Conservation (phyloP, 2,888 invertebrate genomes). For the Blastobasis lacticolella region DNA sequence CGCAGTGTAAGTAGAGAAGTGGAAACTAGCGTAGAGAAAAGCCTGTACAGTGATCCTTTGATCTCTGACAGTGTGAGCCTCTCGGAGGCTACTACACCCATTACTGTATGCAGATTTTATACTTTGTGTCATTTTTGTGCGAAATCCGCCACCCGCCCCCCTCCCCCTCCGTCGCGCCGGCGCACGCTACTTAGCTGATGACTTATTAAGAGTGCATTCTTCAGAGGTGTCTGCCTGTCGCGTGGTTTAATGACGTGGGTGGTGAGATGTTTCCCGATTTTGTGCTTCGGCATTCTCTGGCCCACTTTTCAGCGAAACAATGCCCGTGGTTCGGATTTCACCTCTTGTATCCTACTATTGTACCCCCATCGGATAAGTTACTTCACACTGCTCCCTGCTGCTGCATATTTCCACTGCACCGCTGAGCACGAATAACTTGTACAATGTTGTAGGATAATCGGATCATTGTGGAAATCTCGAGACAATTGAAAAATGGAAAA, state of each 20-base stretch:
- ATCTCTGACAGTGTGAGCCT: slow-evolving; percentile 50
- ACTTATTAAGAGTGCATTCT: slow-evolving; percentile 74
- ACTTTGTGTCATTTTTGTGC: slow-evolving; percentile 70
- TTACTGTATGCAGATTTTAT: slow-evolving; percentile 71
- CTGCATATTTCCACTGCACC: too few relatives aligned
- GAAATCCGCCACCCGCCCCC: slow-evolving; percentile 29
- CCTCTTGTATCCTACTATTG: not conserved
- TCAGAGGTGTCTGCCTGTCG: slow-evolving; percentile 70
- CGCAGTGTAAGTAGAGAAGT: slow-evolving; percentile 4
- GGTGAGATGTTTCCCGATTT: slow-evolving; percentile 43
- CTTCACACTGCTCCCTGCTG: too few relatives aligned
- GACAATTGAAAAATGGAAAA: too few relatives aligned
- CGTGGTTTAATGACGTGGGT: slow-evolving; percentile 66
- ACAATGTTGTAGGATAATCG: too few relatives aligned
- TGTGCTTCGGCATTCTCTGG: slow-evolving; percentile 44
- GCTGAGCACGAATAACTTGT: too few relatives aligned
- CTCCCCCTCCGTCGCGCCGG: slow-evolving; percentile 25
- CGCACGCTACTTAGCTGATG: slow-evolving; percentile 70
- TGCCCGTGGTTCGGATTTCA: slow-evolving; percentile 6
- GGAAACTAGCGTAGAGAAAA: slow-evolving; percentile 29
- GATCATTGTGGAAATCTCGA: too few relatives aligned
- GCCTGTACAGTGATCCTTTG: slow-evolving; percentile 44
- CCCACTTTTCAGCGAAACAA: slow-evolving; percentile 48
- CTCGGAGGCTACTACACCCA: slow-evolving; percentile 58
- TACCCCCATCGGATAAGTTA: too few relatives aligned